A percentile compares a stretch with the other conserved stretches of the same genome.
Conservation (phyloP, 2,888 invertebrate species). For the Unio pictorum region DNA sequence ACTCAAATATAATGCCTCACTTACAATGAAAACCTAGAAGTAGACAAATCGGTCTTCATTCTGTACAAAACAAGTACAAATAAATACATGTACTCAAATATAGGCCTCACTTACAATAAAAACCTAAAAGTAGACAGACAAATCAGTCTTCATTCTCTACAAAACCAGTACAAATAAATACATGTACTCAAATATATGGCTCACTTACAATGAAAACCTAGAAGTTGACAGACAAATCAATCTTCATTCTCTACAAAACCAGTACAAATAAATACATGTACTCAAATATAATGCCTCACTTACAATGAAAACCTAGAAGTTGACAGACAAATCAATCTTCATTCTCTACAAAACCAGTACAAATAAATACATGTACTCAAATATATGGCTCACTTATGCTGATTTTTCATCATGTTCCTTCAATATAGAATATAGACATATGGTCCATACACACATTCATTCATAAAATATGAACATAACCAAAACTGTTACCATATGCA, state of each 20-base stretch:
- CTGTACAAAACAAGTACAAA: too few relatives aligned
- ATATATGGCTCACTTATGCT: not conserved
- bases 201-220: too few relatives aligned
- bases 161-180: not conserved
- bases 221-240: not conserved
- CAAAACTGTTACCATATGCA: too few relatives aligned
- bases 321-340: not conserved
- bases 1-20: constrained; percentile 71
- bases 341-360: not conserved
- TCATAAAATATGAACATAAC: too few relatives aligned
- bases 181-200: not conserved
- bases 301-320: too few relatives aligned
- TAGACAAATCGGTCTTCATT: constrained; percentile 14
- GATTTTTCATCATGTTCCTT: too few relatives aligned
- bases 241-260: not conserved
- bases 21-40: constrained; percentile 76
- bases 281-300: not conserved
- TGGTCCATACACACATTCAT: too few relatives aligned
- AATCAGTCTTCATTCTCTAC: not conserved
- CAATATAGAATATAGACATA: too few relatives aligned
- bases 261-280: not conserved
- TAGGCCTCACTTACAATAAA: too few relatives aligned
- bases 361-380: not conserved
- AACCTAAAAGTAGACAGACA: not conserved
- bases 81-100: too few relatives aligned